A percentile compares a stretch with the other conserved stretches of the same genome.
phyloP scores from a whole-genome alignment of 2,113 vertebrate genomes.

The Spea multiplicata region DNA sequence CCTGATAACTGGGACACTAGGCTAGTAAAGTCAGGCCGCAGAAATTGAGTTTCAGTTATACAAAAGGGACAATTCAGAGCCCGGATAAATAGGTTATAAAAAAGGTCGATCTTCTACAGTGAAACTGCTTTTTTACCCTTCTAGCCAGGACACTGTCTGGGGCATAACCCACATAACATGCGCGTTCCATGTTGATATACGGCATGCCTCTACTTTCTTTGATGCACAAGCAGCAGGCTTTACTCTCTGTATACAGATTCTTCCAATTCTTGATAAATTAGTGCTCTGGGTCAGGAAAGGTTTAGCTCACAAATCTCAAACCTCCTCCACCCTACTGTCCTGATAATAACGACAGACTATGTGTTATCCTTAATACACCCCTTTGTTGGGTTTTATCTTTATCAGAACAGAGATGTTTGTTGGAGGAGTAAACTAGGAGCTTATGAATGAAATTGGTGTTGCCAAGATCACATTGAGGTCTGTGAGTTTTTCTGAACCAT shows the following conservation, averaged over 20 bases:
- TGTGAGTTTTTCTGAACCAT: neutral
- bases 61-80: no score
- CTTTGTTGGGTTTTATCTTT: neutral
- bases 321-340: neutral
- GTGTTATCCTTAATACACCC: neutral
- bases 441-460: slow-evolving; percentile 8
- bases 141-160: no score
- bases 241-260: slow-evolving; percentile 14
- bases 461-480: neutral
- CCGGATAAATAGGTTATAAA: no score
- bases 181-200: neutral
- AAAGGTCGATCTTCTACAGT: no score
- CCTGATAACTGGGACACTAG: no score
- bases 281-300: slow-evolving; percentile 25
- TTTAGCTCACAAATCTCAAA: slow-evolving; percentile 27
- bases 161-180: no score
- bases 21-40: no score
- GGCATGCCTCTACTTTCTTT: slow-evolving; percentile 14
- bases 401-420: neutral
- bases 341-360: slow-evolving; percentile 1
- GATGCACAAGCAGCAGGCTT: neutral
- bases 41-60: no score
- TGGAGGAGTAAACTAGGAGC: neutral
- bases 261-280: slow-evolving; percentile 13
- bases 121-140: no score